Evolutionary conservation across 2,113 vertebrate species (phyloP).

Genomic region (Atractosteus spatula): DNA sequence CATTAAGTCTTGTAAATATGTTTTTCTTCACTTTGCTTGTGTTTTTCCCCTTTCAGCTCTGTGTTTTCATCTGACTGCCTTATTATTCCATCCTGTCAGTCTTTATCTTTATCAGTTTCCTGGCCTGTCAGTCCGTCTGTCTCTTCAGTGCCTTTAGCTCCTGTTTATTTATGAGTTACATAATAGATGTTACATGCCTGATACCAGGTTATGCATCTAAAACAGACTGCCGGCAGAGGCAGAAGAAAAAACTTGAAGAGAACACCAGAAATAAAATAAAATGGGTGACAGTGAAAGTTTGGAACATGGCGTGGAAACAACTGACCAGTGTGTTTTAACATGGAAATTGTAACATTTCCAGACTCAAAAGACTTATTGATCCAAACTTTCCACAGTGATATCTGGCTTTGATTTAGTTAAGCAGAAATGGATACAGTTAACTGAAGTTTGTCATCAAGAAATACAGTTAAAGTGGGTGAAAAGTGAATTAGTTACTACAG

Average conservation of each 20-base stretch:
- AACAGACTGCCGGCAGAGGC: neutral
- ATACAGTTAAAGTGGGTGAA: no score
- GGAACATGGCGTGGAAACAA: neutral
- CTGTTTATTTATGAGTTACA: neutral
- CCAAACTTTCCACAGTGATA: no score
- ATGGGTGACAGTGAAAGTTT: neutral
- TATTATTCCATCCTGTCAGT: neutral
- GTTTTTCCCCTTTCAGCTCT: neutral
- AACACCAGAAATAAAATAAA: neutral
- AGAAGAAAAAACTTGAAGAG: neutral
- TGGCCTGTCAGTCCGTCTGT: neutral
- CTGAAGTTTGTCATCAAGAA: no score
- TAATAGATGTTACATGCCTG: neutral
- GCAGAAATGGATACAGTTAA: no score
- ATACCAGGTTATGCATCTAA: neutral
- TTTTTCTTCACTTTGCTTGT: neutral
- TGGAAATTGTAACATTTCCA: no score
- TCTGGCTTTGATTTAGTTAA: no score
- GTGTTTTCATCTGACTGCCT: neutral
- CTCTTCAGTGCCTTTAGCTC: neutral
- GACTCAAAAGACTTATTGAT: no score
- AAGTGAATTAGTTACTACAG: no score
- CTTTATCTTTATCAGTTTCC: neutral
- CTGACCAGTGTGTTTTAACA: neutral
- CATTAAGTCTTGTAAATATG: neutral